A percentile compares a stretch with the other conserved stretches of the same genome.
Conservation (phyloP, 2,888 invertebrate genomes). For the Sesia bembeciformis region DNA sequence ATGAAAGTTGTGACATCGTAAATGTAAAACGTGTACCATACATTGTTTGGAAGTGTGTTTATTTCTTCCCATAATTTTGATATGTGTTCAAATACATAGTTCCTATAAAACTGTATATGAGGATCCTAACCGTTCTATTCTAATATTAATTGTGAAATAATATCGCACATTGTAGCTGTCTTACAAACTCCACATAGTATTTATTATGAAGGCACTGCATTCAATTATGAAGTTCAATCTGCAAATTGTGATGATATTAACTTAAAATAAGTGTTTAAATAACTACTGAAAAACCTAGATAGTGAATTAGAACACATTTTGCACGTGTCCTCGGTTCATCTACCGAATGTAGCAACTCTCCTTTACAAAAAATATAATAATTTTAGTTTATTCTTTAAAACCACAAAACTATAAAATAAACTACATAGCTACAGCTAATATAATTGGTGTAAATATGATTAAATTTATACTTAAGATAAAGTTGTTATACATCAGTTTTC, state of each 20-base stretch:
- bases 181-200: too few relatives aligned
- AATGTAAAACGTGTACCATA: background rate
- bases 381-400: slow-evolving; percentile 5
- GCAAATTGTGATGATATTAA: background rate
- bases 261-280: background rate
- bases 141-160: too few relatives aligned
- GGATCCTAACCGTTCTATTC: background rate
- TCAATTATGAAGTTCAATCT: background rate
- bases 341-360: background rate
- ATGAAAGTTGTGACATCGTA: background rate
- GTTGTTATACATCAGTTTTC: slow-evolving; percentile 49
- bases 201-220: background rate
- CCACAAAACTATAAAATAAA: slow-evolving; percentile 42
- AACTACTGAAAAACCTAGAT: background rate
- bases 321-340: background rate
- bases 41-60: background rate
- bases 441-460: slow-evolving; percentile 62
- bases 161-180: background rate
- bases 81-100: background rate
- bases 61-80: background rate
- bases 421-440: slow-evolving; percentile 60
- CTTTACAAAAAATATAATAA: background rate
- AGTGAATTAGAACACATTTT: background rate
- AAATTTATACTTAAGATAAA: slow-evolving; percentile 51
- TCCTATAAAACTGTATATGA: background rate